These are phyloP conservation scores for Cybosia mesomella DNA, from an alignment of 2,888 invertebrate species.

Conservation along the genomic window DNA sequence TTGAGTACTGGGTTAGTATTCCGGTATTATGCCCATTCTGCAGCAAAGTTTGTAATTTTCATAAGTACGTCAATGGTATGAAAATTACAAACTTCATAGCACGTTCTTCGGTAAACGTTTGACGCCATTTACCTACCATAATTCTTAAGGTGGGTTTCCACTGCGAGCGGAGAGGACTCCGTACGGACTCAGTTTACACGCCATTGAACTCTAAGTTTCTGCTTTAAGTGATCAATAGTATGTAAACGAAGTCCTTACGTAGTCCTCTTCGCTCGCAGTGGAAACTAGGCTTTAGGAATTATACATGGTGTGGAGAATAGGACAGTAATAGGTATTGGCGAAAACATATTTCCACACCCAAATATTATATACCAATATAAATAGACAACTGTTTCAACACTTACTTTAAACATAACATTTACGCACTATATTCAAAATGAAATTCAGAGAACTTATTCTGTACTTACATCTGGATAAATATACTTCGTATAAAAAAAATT, in stretches of 20 bases:
- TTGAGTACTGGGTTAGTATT: background rate
- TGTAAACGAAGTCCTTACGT: too few relatives aligned
- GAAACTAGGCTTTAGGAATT: too few relatives aligned
- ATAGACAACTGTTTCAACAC: too few relatives aligned
- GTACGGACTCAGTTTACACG: too few relatives aligned
- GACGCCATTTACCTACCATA: background rate
- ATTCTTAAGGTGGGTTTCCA: too few relatives aligned
- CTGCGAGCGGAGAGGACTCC: too few relatives aligned
- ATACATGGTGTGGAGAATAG: background rate
- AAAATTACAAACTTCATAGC: background rate
- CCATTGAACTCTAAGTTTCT: too few relatives aligned
- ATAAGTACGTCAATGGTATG: background rate
- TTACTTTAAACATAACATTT: background rate
- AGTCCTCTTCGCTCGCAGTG: too few relatives aligned
- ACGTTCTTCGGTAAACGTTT: background rate
- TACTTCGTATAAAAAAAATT: too few relatives aligned
- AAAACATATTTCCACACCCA: background rate
- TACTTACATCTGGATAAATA: background rate
- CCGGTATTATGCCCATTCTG: background rate
- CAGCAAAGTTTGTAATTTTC: background rate
- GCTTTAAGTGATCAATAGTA: too few relatives aligned
- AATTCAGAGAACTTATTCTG: too few relatives aligned
- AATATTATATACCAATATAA: background rate
- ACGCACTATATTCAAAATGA: background rate
- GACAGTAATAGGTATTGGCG: background rate